phyloP scores from a whole-genome alignment of 2,113 vertebrate species.

The Rhinogobius similis region DNA sequence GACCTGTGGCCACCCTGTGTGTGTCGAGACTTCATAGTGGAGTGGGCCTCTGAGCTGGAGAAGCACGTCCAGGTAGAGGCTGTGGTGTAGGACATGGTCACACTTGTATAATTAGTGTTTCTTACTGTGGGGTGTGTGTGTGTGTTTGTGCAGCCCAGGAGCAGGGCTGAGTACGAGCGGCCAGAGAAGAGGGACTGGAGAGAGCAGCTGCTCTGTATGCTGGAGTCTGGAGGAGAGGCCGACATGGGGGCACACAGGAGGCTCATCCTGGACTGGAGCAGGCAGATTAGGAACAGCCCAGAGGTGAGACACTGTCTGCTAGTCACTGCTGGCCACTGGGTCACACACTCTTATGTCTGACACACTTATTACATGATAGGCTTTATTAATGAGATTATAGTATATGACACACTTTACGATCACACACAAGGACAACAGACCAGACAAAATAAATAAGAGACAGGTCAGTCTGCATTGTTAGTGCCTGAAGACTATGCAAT shows the following conservation, averaged over 20 bases:
- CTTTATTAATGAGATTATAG: slow-evolving; percentile 28
- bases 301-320: slow-evolving; percentile 55
- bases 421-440: background rate
- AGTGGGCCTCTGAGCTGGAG: slow-evolving; percentile 72
- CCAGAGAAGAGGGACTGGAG: slow-evolving; percentile 67
- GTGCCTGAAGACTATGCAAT: too few relatives aligned
- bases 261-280: slow-evolving; percentile 75
- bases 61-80: slow-evolving; percentile 53
- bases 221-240: slow-evolving; percentile 64
- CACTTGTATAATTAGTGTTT: too few relatives aligned
- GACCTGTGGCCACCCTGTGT: slow-evolving; percentile 71
- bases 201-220: slow-evolving; percentile 61
- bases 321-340: background rate
- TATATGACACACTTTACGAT: background rate
- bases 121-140: background rate
- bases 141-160: slow-evolving; percentile 46
- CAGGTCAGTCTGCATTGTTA: too few relatives aligned
- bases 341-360: slow-evolving; percentile 41
- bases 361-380: slow-evolving; percentile 34
- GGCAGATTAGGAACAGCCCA: slow-evolving; percentile 58
- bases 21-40: slow-evolving; percentile 75
- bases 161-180: slow-evolving; percentile 43
- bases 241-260: slow-evolving; percentile 70
- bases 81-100: background rate
- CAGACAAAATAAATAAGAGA: too few relatives aligned